Percentiles rank a stretch among this genome's conserved stretches.
These are phyloP conservation scores for Sakesphorus luctuosus DNA, from an alignment of 2,113 vertebrate genomes.

Conservation along the genomic window DNA sequence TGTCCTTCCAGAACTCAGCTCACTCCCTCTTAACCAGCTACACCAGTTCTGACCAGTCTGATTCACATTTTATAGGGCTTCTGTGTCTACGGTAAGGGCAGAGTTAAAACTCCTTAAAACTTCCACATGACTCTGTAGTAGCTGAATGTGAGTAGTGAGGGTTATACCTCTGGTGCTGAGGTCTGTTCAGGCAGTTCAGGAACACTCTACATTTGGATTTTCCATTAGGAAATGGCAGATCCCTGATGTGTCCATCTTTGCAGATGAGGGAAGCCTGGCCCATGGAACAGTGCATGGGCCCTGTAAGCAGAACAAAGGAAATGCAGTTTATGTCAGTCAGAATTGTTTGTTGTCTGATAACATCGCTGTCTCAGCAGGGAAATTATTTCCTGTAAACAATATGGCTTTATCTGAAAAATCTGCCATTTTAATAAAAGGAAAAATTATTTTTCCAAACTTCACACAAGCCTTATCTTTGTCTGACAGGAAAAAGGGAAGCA, in stretches of 20 bases:
- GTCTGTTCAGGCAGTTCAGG: not conserved
- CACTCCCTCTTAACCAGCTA: not conserved
- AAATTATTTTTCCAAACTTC: constrained; percentile 35
- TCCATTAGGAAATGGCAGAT: not conserved
- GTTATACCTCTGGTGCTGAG: not conserved
- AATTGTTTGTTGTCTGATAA: not conserved
- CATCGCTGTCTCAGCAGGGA: not conserved
- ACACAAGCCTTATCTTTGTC: not conserved
- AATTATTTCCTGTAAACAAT: constrained; percentile 40
- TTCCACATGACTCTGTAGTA: not conserved
- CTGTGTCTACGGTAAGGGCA: not conserved
- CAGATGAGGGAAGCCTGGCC: not conserved
- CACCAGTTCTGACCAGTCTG: not conserved
- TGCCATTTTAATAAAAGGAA: constrained; percentile 10
- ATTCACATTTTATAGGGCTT: not conserved
- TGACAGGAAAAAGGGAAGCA: not conserved
- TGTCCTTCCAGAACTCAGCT: not conserved
- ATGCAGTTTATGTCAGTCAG: not conserved
- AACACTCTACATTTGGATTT: not conserved
- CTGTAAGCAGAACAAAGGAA: not conserved
- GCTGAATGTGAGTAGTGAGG: not conserved
- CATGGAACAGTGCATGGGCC: too few species aligned
- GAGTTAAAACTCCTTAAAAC: not conserved
- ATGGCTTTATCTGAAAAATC: constrained; percentile 21
- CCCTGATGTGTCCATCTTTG: not conserved